Base-by-base conservation (phyloP, 2,113 vertebrate species). In the Zapornia atra region DNA sequence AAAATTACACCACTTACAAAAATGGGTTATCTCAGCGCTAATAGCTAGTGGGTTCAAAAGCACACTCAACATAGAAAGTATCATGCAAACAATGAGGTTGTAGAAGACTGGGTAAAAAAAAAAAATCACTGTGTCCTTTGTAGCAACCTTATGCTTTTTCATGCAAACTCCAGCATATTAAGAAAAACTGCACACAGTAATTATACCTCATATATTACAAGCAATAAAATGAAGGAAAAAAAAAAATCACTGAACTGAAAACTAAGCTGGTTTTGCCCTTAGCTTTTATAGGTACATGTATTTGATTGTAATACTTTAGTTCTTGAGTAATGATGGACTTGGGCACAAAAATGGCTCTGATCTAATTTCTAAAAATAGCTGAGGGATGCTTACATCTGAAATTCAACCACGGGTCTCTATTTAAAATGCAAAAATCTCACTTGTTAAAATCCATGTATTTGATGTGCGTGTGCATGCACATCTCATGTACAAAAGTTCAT, bases 161-260 rank as follows among this genome's bases (percentile, higher is more conserved):
- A 98, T 98, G 97, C 96, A 98, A 98, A 97, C 90, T 96, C 97
- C 96, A 98, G 91, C 94, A 90, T 94, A 95, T 90, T 92, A 92
- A 91, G 84, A 85, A 87, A 94, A 96, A 96, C 88, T 89, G 92
- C 68, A 95, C 86, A 82, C n/a, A 84, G 31, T 91, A 86, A 61
- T 82, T 96, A 85, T 50, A 93, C 12, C 92, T 80, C 60, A 54
- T 81, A 54, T 89, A 94, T 70, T 82, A 86, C 76, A 95, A 90
- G 76, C 88, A 96, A 90, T 56, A 96, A 95, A 97, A 96, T 69
- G 87, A 95, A 42, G 16, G 15, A 42, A 44, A 46, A 46, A 46
- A 46, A 46, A 97, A 92, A 78, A 76, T 61, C 73, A 89, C 68
- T 66, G 25, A 94, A 94, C 73, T 86, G 66, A 93, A 95, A 95